phyloP scores from a whole-genome alignment of 2,888 invertebrate genomes.

The Prosapia bicincta region DNA sequence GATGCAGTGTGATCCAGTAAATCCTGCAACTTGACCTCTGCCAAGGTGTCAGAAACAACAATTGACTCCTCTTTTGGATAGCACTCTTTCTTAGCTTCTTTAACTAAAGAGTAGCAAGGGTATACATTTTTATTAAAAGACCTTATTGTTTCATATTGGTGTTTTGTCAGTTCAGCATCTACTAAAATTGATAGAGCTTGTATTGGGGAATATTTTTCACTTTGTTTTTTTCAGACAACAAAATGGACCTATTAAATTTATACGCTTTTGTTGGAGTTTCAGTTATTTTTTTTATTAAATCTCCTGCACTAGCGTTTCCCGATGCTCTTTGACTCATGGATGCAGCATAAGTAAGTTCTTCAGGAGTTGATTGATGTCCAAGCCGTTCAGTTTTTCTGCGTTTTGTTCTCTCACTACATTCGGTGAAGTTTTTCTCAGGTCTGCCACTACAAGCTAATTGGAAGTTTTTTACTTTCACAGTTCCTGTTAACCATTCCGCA shows the following conservation, averaged over 20 bases:
- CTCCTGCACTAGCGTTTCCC: background rate
- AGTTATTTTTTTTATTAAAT: background rate
- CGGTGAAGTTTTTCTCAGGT: background rate
- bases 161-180: background rate
- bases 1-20: background rate
- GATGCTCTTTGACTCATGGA: conserved; percentile 2
- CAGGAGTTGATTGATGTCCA: background rate
- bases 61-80: background rate
- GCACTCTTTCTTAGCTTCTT: background rate
- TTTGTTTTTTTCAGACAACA: background rate
- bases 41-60: background rate
- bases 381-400: background rate
- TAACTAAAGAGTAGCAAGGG: background rate
- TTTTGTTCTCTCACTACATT: background rate
- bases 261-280: background rate
- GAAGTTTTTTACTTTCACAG: too few species aligned
- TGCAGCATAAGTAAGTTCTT: too few species aligned
- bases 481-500: too few species aligned
- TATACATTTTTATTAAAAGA: background rate
- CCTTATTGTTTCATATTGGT: background rate
- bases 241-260: background rate
- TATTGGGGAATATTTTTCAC: background rate
- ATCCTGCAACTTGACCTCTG: background rate
- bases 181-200: background rate
- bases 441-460: background rate